These are phyloP conservation scores for Egretta garzetta DNA, from an alignment of 2,113 vertebrate species.

Conservation along the genomic window DNA sequence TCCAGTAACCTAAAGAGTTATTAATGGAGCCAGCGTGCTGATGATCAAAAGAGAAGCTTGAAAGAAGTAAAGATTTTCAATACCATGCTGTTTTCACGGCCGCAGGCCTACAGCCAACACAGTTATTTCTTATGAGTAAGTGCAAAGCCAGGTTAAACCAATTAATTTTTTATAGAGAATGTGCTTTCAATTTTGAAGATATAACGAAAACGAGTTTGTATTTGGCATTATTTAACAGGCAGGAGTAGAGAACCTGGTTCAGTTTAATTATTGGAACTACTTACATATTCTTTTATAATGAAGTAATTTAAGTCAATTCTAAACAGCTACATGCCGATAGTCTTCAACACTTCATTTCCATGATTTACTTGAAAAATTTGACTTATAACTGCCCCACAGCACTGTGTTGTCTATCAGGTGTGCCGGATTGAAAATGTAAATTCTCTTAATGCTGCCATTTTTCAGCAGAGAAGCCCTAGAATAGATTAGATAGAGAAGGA, in stretches of 20 bases:
- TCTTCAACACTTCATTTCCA: neutral
- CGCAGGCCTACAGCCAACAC: neutral
- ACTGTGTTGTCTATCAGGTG: neutral
- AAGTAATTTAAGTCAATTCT: neutral
- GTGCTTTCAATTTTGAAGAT: neutral
- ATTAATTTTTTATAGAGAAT: neutral
- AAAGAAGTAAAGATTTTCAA: constrained; percentile 48
- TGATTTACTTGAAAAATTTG: neutral
- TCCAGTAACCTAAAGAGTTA: neutral
- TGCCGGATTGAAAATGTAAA: neutral
- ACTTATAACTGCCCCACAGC: neutral
- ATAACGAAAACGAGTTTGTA: neutral
- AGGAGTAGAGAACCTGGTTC: neutral
- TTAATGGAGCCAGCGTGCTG: neutral
- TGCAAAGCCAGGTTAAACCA: constrained; percentile 14
- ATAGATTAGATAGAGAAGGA: neutral
- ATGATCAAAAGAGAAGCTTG: constrained; percentile 15
- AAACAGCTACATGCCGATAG: neutral
- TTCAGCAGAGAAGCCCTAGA: neutral
- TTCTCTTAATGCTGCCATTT: neutral
- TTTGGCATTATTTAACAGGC: neutral
- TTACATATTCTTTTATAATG: neutral
- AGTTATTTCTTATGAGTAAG: neutral
- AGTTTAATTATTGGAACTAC: neutral
- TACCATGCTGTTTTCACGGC: neutral